Evolutionary conservation across 1,140 invertebrate genomes (phyloP), one percentile per base, ranked within the genome.

Genomic region (Hypothenemus hampei): DNA sequence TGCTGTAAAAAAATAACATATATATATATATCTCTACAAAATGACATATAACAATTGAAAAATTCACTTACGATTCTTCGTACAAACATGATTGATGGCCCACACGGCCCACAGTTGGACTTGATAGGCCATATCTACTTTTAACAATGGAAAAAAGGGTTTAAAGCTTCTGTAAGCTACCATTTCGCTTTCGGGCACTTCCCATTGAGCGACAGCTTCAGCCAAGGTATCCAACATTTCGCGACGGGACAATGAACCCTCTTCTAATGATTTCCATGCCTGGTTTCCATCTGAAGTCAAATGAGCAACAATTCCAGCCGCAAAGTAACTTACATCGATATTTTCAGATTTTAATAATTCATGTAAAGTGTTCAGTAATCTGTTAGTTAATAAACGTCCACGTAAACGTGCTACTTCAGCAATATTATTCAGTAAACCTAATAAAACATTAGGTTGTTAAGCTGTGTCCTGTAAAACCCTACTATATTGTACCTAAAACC

Each of bases 321-420:
- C 86, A 71, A 91, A 91, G 69, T 90, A 91, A 61, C 84, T 86
- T 15, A 89, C 85, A 68, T 90, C 87, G 60, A 90, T 88, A 60
- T 85, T 81, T 24, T 77, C 70, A 1, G 84, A 86, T 62, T 78
- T 74, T 35, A 89, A 69, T 16, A 89, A 69, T 1, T 23, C 19
- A 31, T 50, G 79, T 13, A 86, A 72, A 65, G 82, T 77, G 41
- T 72, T 67, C 39, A 88, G 75, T 64, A 87, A 84, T 11, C 77
- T 69, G 40, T 81, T 75, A 54, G 81, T 75, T 77, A 89, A 81
- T 21, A 89, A 71, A 29, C 73, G 69, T 29, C 75, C 66, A 39
- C 85, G 46, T 21, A 62, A 26, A 18, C 35, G 60, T 56, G 67
- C 49, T 43, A 91, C 87, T 75, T 91, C 88, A 8, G 88, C 87